Base-by-base conservation (phyloP, 2,797 vertebrate species). In the Amniataba percoides region DNA sequence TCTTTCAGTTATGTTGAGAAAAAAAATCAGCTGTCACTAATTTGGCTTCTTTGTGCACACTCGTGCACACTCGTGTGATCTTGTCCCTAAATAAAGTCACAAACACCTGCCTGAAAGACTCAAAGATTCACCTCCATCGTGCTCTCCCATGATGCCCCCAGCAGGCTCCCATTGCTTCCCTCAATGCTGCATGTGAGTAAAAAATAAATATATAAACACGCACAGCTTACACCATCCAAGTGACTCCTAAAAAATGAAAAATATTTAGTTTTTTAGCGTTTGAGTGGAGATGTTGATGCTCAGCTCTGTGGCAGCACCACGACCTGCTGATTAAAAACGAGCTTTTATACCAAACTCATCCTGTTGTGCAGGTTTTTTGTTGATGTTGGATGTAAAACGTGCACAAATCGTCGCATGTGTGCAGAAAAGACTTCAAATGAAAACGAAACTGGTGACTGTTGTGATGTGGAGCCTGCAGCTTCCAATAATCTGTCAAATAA, bases 81-180 rank as follows among this genome's bases (percentile, higher is more conserved):
- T 27, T 27, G 27, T 27, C 27, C 2, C 18, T 16, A 7, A 52
- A 48, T 61, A 25, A 45, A 73, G 14, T 49, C 27, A 31, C 3
- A 3, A 3, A 16, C 49, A 46, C 69, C 21, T 53, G 39, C 11
- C 27, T 31, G 27, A 31, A 31, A 31, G 27, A 31, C 27, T 31
- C 27, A 3, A 3, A 31, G 27, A 31, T 31, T 31, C 27, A 31
- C 27, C 27, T 58, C 21, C 65, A 31, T 55, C 46, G 15, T 77
- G 72, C 63, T 69, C 53, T 53, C 13, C 2, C 34, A 36, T 23
- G 5, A n/a, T 76, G 45, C 49, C 46, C 9, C 15, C 43, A 68
- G 5, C 0, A 12, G 43, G 62, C 62, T 40, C n/a, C 45, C 6
- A 23, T 16, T n/a, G 34, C 15, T 42, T 21, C 49, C 63, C 72